Base-by-base conservation (phyloP, 2,113 vertebrate genomes). In the Seriola quinqueradiata region DNA sequence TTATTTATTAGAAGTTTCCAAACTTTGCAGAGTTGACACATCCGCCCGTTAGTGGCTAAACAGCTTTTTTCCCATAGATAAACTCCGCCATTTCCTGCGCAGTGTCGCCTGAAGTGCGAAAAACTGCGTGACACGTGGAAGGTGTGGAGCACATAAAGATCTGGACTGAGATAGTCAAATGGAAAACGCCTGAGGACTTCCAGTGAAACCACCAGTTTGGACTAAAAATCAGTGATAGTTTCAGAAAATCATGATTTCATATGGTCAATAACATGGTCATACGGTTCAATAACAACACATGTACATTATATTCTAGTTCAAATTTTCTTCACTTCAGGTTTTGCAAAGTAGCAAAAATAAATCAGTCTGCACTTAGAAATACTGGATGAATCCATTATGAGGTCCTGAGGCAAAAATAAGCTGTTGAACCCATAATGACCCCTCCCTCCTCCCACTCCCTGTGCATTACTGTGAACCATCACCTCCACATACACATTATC, bases 21-120 rank as follows among this genome's bases (percentile, higher is more conserved):
- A 48, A 50, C 25, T 21, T 5, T 8, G 17, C 17, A 4, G 0
- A 32, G 4, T 42, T 57, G 57, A 28, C 17, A 59, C 55, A 54
- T 23, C 17, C 8, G 44, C 54, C 38, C 59, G 75, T 1, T 14
- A 17, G 59, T n/a, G 40, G n/a, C 19, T 23, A n/a, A 67, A 23
- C 50, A 19, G 17, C 58, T 70, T 13, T 44, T 75, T 86, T 61
- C 79, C 70, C 78, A 77, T 57, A 70, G 66, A 61, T 3, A 61
- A 70, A 84, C 79, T n/a, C 5, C 48, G 25, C 54, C 50, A 68
- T 74, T 89, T 89, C 84, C 84, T 84, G 79, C 52, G 9, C 58
- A n/a, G n/a, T 50, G 81, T 44, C 58, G 28, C 83, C 69, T 59
- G 16, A 65, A 52, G 85, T 74, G 87, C 1, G 70, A 46, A 78